Evolutionary conservation across 1,140 invertebrate genomes (phyloP).

Genomic region (Zophobas morio): DNA sequence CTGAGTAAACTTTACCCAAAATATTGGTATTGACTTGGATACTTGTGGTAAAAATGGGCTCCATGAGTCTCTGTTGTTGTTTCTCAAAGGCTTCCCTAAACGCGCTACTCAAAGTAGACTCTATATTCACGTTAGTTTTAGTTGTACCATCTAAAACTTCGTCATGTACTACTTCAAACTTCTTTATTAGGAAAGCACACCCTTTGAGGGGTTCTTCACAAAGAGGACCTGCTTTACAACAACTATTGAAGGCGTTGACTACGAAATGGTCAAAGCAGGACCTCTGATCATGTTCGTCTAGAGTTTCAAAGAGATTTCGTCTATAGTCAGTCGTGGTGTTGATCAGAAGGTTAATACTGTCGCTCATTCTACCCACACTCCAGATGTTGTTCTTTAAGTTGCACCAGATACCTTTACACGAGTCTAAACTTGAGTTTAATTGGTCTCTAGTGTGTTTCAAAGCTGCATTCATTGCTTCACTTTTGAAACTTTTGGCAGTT

Average conservation of each 20-base stretch:
- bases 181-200: constrained; percentile 77
- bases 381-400: constrained; percentile 68
- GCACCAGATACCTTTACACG: constrained; percentile 49
- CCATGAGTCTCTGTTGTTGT: constrained; percentile 92
- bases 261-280: constrained; percentile 61
- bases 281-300: constrained; percentile 57
- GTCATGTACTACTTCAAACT: constrained; percentile 95
- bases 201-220: constrained; percentile 65
- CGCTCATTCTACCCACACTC: constrained; percentile 67
- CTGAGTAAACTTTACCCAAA: constrained; percentile 96
- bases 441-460: constrained; percentile 61
- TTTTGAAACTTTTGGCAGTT: constrained; percentile 56
- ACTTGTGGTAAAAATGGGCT: constrained; percentile 96
- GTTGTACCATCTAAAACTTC: constrained; percentile 85
- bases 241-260: constrained; percentile 62
- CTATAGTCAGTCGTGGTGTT: constrained; percentile 57
- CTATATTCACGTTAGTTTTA: constrained; percentile 50
- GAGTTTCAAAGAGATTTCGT: constrained; percentile 59
- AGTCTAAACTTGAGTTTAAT: constrained; percentile 53
- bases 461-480: constrained; percentile 52
- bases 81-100: constrained; percentile 91
- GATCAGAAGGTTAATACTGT: constrained; percentile 62
- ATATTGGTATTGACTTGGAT: constrained; percentile 95
- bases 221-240: constrained; percentile 63
- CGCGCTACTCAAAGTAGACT: constrained; percentile 81